phyloP scores from a whole-genome alignment of 2,113 vertebrate genomes.

The Lipotes vexillifer region DNA sequence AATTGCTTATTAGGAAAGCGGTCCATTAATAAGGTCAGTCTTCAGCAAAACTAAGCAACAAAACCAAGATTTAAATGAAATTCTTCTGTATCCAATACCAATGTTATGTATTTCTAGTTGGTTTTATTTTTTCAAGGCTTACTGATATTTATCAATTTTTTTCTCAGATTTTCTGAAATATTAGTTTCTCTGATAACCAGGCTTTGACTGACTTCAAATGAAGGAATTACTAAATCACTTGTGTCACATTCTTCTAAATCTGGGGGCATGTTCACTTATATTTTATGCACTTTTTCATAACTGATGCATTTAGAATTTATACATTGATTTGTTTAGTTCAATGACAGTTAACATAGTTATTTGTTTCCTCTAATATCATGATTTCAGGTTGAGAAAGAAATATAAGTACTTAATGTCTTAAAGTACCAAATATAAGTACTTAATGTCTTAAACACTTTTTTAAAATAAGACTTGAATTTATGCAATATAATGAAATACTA shows the following conservation, averaged over 20 bases:
- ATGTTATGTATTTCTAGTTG: neutral
- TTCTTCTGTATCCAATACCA: neutral
- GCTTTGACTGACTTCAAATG: neutral
- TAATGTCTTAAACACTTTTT: neutral
- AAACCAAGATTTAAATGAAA: neutral
- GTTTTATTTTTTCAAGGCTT: neutral
- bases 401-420: neutral
- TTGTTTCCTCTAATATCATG: neutral
- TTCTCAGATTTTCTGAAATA: neutral
- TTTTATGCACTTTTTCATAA: neutral
- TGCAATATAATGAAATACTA: neutral
- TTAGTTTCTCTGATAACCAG: neutral
- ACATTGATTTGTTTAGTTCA: neutral
- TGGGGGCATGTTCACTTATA: neutral
- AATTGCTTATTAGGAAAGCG: conserved; percentile 79
- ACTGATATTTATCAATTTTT: neutral
- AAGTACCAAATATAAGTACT: neutral
- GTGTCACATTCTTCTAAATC: neutral
- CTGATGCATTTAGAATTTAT: neutral
- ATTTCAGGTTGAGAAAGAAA: neutral
- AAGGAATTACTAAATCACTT: neutral
- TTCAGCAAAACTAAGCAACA: conserved; percentile 76
- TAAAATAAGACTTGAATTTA: neutral
- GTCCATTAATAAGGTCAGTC: conserved; percentile 79
- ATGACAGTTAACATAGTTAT: neutral